Base-by-base conservation (phyloP, 2,888 invertebrate species). In the Tetrapedia diversipes region DNA sequence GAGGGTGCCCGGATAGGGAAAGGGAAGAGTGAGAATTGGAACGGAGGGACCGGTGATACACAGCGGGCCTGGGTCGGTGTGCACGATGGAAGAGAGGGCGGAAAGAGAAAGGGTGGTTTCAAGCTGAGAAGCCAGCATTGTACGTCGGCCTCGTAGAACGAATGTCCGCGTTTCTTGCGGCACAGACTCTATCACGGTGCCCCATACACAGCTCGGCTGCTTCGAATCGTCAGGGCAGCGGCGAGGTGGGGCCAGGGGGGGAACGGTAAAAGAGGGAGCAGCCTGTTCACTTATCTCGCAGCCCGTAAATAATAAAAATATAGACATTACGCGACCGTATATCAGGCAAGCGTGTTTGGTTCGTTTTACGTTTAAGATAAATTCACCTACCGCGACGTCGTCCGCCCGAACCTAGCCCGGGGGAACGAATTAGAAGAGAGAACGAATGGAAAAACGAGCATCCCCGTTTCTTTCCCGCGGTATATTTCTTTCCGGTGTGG, bases 281-380 rank as follows among this genome's bases (percentile, higher is more conserved):
- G 67, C 47, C 76, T 81, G 86, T 87, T 89, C 88, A 88, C 89
- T 91, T 91, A 91, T 91, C 91, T 89, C 86, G 77, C 86, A 71
- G 86, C 88, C 90, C 90, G 91, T 91, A 91, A 91, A 91, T 91
- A 90, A 90, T 90, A 90, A 90, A 91, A 90, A 90, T 90, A 90
- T 90, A 91, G 90, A 90, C 90, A 90, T 90, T 90, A 89, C 89
- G 87, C 83, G 87, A 83, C 86, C 88, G 88, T 90, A 89, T 88
- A 89, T 90, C 90, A 90, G 82, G 71, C 83, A 77, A 63, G 78
- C 70, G 83, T 83, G 80, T 85, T 86, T 80, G 86, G 88, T 87
- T 89, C 86, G 86, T 85, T 89, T 88, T 86, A 83, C 86, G 81
- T 86, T 88, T 81, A 84, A 88, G 89, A 90, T 90, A 89, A 89